phyloP scores from a whole-genome alignment of 2,888 invertebrate genomes.

The Eristalis intricaria region DNA sequence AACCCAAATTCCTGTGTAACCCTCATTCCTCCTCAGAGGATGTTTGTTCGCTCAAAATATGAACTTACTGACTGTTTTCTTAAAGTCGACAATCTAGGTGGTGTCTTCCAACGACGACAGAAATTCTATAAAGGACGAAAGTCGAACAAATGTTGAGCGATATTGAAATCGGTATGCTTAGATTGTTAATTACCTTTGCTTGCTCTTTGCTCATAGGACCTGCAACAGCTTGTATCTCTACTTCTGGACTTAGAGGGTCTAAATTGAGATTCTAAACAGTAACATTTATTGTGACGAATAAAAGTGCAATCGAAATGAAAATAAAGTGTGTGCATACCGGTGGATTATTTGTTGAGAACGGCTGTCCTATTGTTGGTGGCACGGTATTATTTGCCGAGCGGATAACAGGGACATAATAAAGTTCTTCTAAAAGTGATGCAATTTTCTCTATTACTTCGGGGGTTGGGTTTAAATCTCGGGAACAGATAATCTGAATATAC shows the following conservation, averaged over 20 bases:
- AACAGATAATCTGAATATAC: slow-evolving; percentile 87
- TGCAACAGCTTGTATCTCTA: slow-evolving; percentile 92
- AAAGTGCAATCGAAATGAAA: neutral
- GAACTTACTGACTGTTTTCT: too few relatives aligned
- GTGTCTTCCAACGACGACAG: slow-evolving; percentile 91
- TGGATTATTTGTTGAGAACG: slow-evolving; percentile 88
- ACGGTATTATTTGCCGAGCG: slow-evolving; percentile 89
- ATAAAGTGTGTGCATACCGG: slow-evolving; percentile 82
- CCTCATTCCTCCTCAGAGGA: too few relatives aligned
- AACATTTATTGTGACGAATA: too few relatives aligned
- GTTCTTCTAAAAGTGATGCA: slow-evolving; percentile 85
- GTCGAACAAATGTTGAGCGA: neutral
- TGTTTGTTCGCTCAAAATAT: too few relatives aligned
- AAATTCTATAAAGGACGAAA: slow-evolving; percentile 81
- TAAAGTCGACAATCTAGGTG: slow-evolving; percentile 83
- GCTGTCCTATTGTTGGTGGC: slow-evolving; percentile 89
- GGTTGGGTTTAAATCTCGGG: slow-evolving; percentile 83
- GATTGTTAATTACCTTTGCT: slow-evolving; percentile 82
- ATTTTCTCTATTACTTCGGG: slow-evolving; percentile 83
- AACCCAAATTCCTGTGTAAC: too few relatives aligned
- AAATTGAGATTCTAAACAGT: slow-evolving; percentile 83
- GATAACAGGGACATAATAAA: slow-evolving; percentile 94
- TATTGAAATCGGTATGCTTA: neutral
- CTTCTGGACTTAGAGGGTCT: slow-evolving; percentile 86
- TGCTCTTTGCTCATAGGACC: slow-evolving; percentile 93